Evolutionary conservation across 2,888 invertebrate genomes (phyloP).

Genomic region (Xanthorhoe designata): DNA sequence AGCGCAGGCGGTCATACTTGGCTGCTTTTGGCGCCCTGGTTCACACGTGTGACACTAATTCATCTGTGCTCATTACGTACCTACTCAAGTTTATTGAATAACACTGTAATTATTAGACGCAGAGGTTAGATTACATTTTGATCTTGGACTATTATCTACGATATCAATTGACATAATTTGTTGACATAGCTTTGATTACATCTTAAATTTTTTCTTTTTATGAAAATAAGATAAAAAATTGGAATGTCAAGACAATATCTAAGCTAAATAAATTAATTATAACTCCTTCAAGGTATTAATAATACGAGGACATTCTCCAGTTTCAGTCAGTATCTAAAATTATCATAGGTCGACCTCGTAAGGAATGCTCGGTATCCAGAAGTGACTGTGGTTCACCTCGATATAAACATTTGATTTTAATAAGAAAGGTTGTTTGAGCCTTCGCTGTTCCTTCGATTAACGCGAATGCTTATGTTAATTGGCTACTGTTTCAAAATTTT

Average conservation of each 20-base stretch:
- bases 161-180: slow-evolving; percentile 1
- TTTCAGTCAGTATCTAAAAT: slow-evolving; percentile 34
- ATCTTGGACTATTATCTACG: slow-evolving; percentile 1
- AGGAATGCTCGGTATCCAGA: slow-evolving; percentile 56
- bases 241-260: neutral
- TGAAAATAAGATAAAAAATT: neutral
- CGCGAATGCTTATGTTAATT: neutral
- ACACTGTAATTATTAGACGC: slow-evolving; percentile 1
- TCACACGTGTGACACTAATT: slow-evolving; percentile 54
- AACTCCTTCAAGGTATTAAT: neutral
- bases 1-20: slow-evolving; percentile 48
- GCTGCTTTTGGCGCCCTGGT: slow-evolving; percentile 54
- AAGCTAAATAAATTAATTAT: neutral
- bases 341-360: slow-evolving; percentile 35
- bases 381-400: slow-evolving; percentile 68
- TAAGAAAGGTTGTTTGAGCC: slow-evolving; percentile 61
- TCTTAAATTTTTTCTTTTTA: neutral
- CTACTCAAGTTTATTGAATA: slow-evolving; percentile 26
- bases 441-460: neutral
- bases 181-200: neutral
- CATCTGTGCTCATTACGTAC: slow-evolving; percentile 22
- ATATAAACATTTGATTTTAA: slow-evolving; percentile 55
- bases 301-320: slow-evolving; percentile 40
- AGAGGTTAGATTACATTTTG: slow-evolving; percentile 14
- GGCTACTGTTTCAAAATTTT: slow-evolving; percentile 1